Base-by-base conservation (phyloP, 23 tunicate species). In the Diplosoma virens region DNA sequence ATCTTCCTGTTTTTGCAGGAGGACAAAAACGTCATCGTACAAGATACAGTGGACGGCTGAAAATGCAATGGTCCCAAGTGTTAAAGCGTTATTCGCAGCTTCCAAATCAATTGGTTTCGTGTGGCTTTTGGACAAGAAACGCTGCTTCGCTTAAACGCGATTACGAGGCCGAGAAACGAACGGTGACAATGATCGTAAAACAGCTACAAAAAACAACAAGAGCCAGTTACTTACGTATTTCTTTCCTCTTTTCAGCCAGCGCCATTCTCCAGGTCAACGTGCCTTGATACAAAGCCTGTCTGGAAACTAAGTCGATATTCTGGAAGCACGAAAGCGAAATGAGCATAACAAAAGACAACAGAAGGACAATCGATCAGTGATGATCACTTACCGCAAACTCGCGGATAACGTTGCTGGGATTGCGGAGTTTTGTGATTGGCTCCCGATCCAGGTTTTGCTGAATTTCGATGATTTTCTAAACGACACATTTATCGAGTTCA, bases 1-100 rank as follows among this genome's bases (percentile, higher is more conserved):
- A 0, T 87, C 95, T 16, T 87, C 95, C 46, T 81, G 87, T 45
- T 82, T 82, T 70, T 87, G 95, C 65, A 87, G 71, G 33, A 87
- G 58, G 47, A 87, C 95, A 87, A 87, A 66, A 32, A 87, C 54
- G 29, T 87, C 87, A 21, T 87, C 87, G 58, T 70, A 87, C 33
- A 87, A 48, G 30, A 87, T 85, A 58, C 95, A 87, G 81, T 87
- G 87, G 1, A 87, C 75, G 22, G 67, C 95, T 87, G 79, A 61
- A 61, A 61, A 4, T 4, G 25, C 11, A 41, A 41, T 41, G 50
- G 14, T 7, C 14, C 50, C n/a, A n/a, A n/a, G n/a, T n/a, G n/a
- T n/a, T n/a, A n/a, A n/a, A n/a, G n/a, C n/a, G n/a, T n/a, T n/a
- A n/a, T n/a, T n/a, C n/a, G n/a, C n/a, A n/a, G n/a, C n/a, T n/a